A percentile compares a stretch with the other conserved stretches of the same genome.
These are phyloP conservation scores for Columba janthina DNA, from an alignment of 2,113 vertebrate species.

Conservation along the genomic window DNA sequence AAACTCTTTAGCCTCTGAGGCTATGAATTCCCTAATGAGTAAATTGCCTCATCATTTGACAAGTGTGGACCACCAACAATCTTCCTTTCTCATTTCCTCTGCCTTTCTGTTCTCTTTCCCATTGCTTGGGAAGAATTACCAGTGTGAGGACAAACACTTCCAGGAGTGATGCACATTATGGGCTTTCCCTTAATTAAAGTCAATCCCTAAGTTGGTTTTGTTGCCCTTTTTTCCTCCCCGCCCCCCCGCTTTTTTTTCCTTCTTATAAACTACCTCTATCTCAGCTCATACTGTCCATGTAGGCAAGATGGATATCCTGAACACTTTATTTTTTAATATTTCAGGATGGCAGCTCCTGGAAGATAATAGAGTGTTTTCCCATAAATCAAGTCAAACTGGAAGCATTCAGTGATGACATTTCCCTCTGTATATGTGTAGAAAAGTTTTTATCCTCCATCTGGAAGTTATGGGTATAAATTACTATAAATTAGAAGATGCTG, in stretches of 20 bases:
- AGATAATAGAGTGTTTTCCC: neutral
- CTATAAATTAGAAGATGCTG: neutral
- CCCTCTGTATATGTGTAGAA: neutral
- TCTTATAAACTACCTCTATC: neutral
- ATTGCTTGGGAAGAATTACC: neutral
- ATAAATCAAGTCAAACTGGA: slow-evolving; percentile 4
- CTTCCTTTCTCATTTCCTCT: neutral
- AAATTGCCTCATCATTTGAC: neutral
- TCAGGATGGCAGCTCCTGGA: neutral
- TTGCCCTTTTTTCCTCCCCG: neutral
- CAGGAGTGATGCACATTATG: neutral
- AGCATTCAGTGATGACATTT: neutral
- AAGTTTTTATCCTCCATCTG: neutral
- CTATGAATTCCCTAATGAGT: neutral
- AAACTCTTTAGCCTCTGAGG: neutral
- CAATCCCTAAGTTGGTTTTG: neutral
- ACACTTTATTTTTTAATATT: neutral
- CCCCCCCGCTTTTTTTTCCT: too few relatives aligned
- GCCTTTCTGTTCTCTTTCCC: neutral
- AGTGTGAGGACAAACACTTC: neutral
- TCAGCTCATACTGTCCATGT: neutral
- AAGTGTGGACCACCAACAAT: neutral
- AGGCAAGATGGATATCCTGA: neutral
- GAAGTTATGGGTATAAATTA: neutral
- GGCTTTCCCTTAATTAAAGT: neutral